Evolutionary conservation across 2,113 vertebrate species (phyloP), one percentile per base, ranked within the genome.

Genomic region (Osmerus mordax): DNA sequence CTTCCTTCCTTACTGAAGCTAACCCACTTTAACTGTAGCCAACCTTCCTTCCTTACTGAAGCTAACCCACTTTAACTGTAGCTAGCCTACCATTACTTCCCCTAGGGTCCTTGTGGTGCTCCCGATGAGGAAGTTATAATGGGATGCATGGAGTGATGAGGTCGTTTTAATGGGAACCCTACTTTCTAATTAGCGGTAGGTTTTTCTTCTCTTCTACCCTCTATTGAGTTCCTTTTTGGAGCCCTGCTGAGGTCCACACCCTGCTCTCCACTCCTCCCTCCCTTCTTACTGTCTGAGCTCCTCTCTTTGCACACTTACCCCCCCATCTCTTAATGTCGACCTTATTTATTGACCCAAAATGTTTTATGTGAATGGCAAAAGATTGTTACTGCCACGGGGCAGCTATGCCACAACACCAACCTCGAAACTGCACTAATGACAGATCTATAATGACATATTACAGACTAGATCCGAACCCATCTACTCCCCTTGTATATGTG

Each of bases 161-260:
- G 62, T 65, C 72, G 78, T 76, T 87, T 87, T 80, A 85, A 76
- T 75, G 78, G 83, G 69, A 75, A 80, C 66, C 72, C 29, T 29
- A 15, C 29, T 76, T 82, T 77, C 70, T 76, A 84, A 87, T 83
- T 53, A 82, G 79, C 83, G 69, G 83, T 75, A 80, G 82, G 84
- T 80, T 68, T 74, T 67, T 77, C 77, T 52, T 78, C 56, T 56
- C 47, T 55, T 60, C 81, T 78, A 78, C 41, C 23, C 63, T 51
- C 18, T 36, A 65, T 15, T 19, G 19, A 16, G n/a, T 65, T 65
- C 18, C 32, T n/a, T 47, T 65, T 65, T 65, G 63, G 32, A 13
- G n/a, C 63, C 36, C 32, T 65, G n/a, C 23, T 36, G 14, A 3
- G 36, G 36, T 71, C 41, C 65, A 75, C 41, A 82, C 62, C 61